phyloP scores from a whole-genome alignment of 2,888 invertebrate species.

The Ichneumon xanthorius region DNA sequence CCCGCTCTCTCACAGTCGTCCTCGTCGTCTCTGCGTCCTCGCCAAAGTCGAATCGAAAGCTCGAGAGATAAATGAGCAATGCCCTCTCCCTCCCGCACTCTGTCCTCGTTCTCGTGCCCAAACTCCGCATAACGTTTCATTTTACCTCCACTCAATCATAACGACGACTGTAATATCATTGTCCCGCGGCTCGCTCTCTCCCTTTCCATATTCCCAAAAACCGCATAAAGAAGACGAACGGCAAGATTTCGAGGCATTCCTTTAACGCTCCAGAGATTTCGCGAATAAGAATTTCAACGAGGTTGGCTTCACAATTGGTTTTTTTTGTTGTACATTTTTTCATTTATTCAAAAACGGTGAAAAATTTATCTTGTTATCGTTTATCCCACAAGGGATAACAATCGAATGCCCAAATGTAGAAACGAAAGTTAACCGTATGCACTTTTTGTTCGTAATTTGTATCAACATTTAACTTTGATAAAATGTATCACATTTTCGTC shows the following conservation, averaged over 20 bases:
- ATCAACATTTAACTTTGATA: not conserved
- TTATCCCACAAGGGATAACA: not conserved
- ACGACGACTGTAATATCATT: constrained; percentile 61
- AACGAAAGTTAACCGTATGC: not conserved
- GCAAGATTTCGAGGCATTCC: not conserved
- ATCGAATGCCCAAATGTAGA: not conserved
- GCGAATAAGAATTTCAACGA: not conserved
- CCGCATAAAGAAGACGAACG: constrained; percentile 37
- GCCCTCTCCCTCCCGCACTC: constrained; percentile 7
- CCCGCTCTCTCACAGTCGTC: constrained; percentile 43
- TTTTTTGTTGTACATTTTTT: not conserved
- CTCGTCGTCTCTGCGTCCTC: constrained; percentile 28
- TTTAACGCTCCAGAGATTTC: not conserved
- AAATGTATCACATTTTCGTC: not conserved
- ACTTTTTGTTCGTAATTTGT: not conserved
- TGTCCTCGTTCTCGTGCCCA: not conserved
- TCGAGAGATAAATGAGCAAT: constrained; percentile 59
- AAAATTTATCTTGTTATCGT: not conserved
- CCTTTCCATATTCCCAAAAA: constrained; percentile 40
- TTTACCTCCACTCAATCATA: constrained; percentile 64
- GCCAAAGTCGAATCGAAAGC: constrained; percentile 59
- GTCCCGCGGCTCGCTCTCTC: constrained; percentile 29
- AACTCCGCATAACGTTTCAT: constrained; percentile 61
- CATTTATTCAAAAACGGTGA: not conserved
- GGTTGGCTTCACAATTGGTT: not conserved